Percentiles rank a stretch among this genome's conserved stretches.
These are phyloP conservation scores for Zaprionus ghesquierei DNA, from an alignment of 1,140 invertebrate species.

Conservation along the genomic window DNA sequence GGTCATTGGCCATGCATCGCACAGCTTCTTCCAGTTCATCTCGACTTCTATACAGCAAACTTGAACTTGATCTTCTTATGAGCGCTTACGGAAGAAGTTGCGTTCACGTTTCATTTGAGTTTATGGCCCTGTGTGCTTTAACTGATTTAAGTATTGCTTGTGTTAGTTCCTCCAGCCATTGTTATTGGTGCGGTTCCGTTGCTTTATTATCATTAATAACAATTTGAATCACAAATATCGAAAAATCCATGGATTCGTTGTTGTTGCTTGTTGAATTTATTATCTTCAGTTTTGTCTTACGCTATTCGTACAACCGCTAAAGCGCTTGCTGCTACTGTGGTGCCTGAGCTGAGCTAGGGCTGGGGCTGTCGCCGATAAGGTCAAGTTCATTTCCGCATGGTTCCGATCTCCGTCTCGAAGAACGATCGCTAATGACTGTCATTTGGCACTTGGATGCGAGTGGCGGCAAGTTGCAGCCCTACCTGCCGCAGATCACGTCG, in stretches of 20 bases:
- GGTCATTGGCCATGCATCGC: constrained; percentile 17
- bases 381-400: constrained; percentile 75
- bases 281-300: constrained; percentile 58
- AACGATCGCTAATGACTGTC: constrained; percentile 19
- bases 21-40: constrained; percentile 33
- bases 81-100: constrained; percentile 52
- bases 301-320: constrained; percentile 42
- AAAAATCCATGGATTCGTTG: constrained; percentile 33
- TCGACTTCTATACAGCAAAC: constrained; percentile 13
- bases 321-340: neutral
- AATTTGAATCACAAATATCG: constrained; percentile 74
- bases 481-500: constrained; percentile 9
- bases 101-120: neutral
- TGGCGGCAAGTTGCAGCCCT: constrained; percentile 19
- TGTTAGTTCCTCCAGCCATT: neutral
- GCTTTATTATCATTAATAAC: constrained; percentile 66
- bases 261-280: constrained; percentile 49
- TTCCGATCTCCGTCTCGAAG: constrained; percentile 31
- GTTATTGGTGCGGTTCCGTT: constrained; percentile 62
- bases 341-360: constrained; percentile 23
- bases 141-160: neutral
- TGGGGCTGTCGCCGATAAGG: constrained; percentile 55
- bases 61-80: constrained; percentile 70
- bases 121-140: neutral
- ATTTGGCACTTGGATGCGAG: constrained; percentile 17